These are phyloP conservation scores for Macrochelys suwanniensis DNA, from an alignment of 2,797 vertebrate species.

Conservation along the genomic window DNA sequence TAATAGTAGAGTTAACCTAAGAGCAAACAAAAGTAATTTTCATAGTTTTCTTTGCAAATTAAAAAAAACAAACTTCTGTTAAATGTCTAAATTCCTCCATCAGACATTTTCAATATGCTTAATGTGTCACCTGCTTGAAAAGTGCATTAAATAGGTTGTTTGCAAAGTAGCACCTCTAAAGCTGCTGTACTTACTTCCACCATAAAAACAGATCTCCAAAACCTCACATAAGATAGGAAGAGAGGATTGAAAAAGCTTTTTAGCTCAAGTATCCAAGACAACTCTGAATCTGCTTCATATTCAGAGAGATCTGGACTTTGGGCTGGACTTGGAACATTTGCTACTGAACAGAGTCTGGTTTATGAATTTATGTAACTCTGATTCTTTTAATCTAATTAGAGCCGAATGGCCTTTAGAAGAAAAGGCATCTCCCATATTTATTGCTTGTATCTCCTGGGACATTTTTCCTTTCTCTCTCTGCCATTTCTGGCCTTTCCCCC, in stretches of 20 bases:
- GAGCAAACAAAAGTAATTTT: slow-evolving; percentile 61
- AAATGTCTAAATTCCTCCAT: slow-evolving; percentile 4
- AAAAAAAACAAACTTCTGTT: not conserved
- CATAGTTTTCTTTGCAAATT: slow-evolving; percentile 55
- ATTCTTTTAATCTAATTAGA: slow-evolving; percentile 52
- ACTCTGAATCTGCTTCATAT: slow-evolving; percentile 28
- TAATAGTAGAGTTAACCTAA: slow-evolving; percentile 43
- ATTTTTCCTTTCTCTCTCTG: not conserved
- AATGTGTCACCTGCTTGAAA: slow-evolving; percentile 17
- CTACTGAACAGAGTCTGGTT: not conserved
- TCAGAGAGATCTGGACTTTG: accelerated
- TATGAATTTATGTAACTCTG: not conserved
- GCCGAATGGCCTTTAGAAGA: slow-evolving; percentile 53
- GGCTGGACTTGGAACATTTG: not conserved
- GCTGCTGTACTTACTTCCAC: slow-evolving; percentile 40
- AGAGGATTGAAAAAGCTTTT: slow-evolving; percentile 49
- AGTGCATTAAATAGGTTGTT: slow-evolving; percentile 35
- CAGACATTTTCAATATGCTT: slow-evolving; percentile 50
- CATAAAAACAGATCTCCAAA: slow-evolving; percentile 55
- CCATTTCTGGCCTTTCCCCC: slow-evolving; percentile 11
- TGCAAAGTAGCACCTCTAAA: slow-evolving; percentile 39
- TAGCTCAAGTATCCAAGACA: slow-evolving; percentile 49
- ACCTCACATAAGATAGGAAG: slow-evolving; percentile 17
- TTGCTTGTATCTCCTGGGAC: slow-evolving; percentile 3
- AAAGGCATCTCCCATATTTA: slow-evolving; percentile 28